phyloP scores from a whole-genome alignment of 2,797 vertebrate genomes.

The Petrocephalus schoutedeni region DNA sequence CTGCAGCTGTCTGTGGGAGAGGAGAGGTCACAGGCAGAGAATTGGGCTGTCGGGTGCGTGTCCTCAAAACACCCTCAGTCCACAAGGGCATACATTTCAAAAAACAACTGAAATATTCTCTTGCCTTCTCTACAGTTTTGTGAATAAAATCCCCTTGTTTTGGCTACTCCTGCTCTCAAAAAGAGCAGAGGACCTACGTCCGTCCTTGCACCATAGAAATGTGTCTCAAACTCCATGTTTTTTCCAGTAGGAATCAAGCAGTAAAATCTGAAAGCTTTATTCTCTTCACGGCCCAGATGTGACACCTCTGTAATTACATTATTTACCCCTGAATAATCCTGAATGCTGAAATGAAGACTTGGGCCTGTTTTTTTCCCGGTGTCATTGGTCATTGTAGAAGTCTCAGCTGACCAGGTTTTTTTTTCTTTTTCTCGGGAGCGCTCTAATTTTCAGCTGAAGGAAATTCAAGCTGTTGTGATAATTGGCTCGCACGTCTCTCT shows the following conservation, averaged over 20 bases:
- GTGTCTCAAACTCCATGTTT: not conserved
- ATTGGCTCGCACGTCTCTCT: not conserved
- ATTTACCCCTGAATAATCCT: not conserved
- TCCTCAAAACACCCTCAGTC: not conserved
- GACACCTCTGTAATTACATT: not conserved
- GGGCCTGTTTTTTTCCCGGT: not conserved
- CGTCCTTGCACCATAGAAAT: not conserved
- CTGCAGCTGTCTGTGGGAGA: not conserved
- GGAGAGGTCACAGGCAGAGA: not conserved
- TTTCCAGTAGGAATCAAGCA: not conserved
- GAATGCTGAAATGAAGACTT: not conserved
- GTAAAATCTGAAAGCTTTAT: not conserved
- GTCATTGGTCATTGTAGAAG: not conserved
- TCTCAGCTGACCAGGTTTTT: not conserved
- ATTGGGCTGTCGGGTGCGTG: not conserved
- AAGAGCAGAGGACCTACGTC: not conserved
- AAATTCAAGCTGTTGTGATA: slow-evolving; percentile 8
- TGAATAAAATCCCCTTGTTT: not conserved
- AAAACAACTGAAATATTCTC: not conserved
- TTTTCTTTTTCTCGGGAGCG: not conserved
- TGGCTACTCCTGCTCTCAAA: not conserved
- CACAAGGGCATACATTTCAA: not conserved
- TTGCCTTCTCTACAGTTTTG: not conserved
- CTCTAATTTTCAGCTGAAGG: not conserved
- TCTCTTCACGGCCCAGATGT: not conserved